Conservation (phyloP, 2,797 vertebrate species). For the Tenualosa ilisha region DNA sequence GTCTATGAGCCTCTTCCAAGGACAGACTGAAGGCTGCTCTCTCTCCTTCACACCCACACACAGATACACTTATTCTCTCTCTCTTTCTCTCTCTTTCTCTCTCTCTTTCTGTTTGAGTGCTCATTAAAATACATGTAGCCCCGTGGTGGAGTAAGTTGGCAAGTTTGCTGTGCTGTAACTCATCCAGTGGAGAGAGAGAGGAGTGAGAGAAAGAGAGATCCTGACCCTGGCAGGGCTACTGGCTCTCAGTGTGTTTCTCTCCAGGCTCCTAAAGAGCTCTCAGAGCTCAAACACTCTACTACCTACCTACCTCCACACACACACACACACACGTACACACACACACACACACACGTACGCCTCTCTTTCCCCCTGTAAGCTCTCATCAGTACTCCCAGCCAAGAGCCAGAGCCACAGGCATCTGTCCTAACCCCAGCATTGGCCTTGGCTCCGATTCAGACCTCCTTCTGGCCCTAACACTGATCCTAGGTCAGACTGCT, state of each 20-base stretch:
- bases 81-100: neutral
- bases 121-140: constrained; percentile 20
- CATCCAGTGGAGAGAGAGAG: neutral
- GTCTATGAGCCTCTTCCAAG: constrained; percentile 9
- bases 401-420: neutral
- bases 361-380: neutral
- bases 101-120: constrained; percentile 33
- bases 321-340: too few relatives aligned
- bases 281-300: neutral
- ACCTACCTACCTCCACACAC: neutral
- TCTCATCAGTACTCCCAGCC: neutral
- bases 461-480: neutral
- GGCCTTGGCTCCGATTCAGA: neutral
- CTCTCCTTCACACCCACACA: neutral
- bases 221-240: neutral
- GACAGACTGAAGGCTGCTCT: neutral
- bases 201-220: neutral
- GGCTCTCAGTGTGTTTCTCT: neutral
- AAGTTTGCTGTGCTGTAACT: neutral
- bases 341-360: neutral
- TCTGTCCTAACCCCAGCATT: neutral
- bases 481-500: neutral
- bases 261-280: neutral
- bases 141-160: neutral
- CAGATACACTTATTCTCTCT: neutral